Evolutionary conservation across 2,888 invertebrate species (phyloP).

Genomic region (Camponotus fellah): DNA sequence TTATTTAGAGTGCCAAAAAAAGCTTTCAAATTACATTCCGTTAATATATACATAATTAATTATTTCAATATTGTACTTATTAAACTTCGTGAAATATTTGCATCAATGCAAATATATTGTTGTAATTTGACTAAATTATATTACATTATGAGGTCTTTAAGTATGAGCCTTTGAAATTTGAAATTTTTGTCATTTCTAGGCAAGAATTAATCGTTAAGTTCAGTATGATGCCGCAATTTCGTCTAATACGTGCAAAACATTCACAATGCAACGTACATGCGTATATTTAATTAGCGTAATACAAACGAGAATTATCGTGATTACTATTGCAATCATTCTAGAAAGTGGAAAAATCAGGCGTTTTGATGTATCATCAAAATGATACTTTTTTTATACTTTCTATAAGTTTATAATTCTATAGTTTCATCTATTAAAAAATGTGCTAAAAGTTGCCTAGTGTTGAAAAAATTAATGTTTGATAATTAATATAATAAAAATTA

Average conservation of each 20-base stretch:
- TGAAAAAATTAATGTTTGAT: neutral
- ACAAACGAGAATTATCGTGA: neutral
- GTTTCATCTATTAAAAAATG: neutral
- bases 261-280: neutral
- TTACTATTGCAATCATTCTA: neutral
- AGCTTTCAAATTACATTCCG: neutral
- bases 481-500: neutral
- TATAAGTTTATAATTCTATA: neutral
- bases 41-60: neutral
- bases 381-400: neutral
- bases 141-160: neutral
- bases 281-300: neutral
- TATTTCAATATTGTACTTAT: neutral
- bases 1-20: neutral
- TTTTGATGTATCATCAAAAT: neutral
- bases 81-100: neutral
- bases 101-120: neutral
- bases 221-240: constrained; percentile 17
- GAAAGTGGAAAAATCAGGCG: neutral
- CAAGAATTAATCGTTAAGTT: constrained; percentile 8
- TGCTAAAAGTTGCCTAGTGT: neutral
- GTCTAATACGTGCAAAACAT: constrained; percentile 1
- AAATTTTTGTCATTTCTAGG: neutral
- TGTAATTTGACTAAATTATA: neutral
- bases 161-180: neutral